phyloP scores from a whole-genome alignment of 2,113 vertebrate genomes.

The Naja naja region DNA sequence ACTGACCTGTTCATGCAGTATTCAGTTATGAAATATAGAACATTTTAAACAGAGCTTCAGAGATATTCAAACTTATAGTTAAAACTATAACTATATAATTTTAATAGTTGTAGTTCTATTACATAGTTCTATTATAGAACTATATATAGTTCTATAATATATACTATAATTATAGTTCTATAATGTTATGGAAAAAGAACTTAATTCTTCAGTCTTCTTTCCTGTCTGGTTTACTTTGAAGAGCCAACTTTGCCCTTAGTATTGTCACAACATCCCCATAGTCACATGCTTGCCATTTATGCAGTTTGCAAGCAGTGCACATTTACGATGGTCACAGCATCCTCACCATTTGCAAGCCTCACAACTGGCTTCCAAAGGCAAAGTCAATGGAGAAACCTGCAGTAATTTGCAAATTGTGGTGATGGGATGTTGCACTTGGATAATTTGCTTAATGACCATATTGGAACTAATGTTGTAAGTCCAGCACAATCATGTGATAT shows the following conservation, averaged over 20 bases:
- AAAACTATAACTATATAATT: not conserved
- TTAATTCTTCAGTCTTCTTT: not conserved
- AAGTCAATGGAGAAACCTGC: not conserved
- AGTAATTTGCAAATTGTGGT: not conserved
- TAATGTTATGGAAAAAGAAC: not conserved
- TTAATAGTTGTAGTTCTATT: too few relatives aligned
- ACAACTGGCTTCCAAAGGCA: not conserved
- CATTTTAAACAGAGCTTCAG: not conserved
- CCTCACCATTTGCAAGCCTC: not conserved
- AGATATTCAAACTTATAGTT: not conserved
- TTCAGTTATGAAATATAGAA: not conserved
- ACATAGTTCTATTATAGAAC: too few relatives aligned
- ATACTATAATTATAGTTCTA: too few relatives aligned
- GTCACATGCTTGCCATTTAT: not conserved
- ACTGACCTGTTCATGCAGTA: not conserved
- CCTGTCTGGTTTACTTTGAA: not conserved
- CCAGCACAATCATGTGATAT: not conserved
- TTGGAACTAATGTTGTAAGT: not conserved
- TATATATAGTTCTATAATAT: too few relatives aligned
- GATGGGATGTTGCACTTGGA: not conserved
- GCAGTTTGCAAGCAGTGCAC: not conserved
- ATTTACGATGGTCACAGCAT: not conserved
- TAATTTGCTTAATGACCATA: not conserved
- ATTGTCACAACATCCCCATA: not conserved
- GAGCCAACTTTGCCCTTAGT: not conserved